Evolutionary conservation across 2,113 vertebrate genomes (phyloP), one percentile per base, ranked within the genome.

Genomic region (Oncorhynchus clarkii): DNA sequence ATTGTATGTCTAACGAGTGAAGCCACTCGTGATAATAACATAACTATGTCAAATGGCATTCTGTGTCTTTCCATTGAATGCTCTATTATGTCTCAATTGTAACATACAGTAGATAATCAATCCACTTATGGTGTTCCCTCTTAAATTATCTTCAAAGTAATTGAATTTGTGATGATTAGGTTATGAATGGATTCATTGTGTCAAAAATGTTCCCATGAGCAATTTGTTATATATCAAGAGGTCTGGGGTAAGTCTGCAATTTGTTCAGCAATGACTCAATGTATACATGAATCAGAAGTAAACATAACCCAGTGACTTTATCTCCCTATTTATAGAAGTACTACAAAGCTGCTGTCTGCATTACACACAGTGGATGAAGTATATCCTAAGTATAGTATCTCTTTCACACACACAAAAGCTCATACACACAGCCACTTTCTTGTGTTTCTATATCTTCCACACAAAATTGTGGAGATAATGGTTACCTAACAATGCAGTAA

Each of bases 401-500:
- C 31, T 27, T 27, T 27, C 31, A 31, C 31, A 31, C 31, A 31
- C 31, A 31, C 31, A 31, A 31, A 31, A 5, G 4, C 20, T 29
- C 34, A 51, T 54, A 60, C 31, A 65, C 65, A 20, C 65, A 70
- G 54, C 64, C 49, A 31, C 1, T 31, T 51, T 51, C 27, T 27
- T 27, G 49, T 51, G 49, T 51, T 51, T 16, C 49, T 51, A 51
- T 16, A 31, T 31, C 29, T 73, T 48, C 6, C 18, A 6, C 48
- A 51, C 13, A 48, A 24, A 3, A 11, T 18, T 64, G 22, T 72
- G 51, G 14, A 51, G 3, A 72, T 73, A 81, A 31, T 68, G n/a
- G 76, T 84, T 85, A 67, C 65, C 13, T 18, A 86, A 86, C 24
- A 85, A 89, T 90, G 84, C 71, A 68, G 22, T 74, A 60, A 87